A percentile compares a stretch with the other conserved stretches of the same genome.
These are phyloP conservation scores for Amphiprion ocellaris DNA, from an alignment of 2,113 vertebrate species.

Conservation along the genomic window DNA sequence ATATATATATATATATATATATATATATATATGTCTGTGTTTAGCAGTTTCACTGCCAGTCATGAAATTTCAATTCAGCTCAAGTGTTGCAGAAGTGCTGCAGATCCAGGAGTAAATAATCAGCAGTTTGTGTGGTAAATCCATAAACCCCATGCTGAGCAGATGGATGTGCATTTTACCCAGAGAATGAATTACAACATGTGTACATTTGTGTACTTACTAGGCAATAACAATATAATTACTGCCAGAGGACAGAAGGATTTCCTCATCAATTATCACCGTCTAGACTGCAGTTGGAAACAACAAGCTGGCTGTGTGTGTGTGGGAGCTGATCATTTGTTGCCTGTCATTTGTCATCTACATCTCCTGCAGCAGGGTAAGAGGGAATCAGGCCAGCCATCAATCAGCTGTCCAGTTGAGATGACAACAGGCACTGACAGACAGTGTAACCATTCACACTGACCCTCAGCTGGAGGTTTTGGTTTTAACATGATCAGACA, in stretches of 20 bases:
- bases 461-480: neutral
- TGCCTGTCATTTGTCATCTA: constrained; percentile 19
- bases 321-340: constrained; percentile 6
- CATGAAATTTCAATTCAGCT: neutral
- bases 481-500: neutral
- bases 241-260: constrained; percentile 2
- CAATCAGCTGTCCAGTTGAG: constrained; percentile 24
- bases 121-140: constrained; percentile 17
- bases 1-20: too few relatives aligned
- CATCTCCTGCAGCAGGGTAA: neutral
- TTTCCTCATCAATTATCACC: neutral
- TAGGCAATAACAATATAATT: constrained; percentile 17
- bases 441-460: neutral
- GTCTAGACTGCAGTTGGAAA: neutral
- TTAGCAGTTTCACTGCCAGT: neutral
- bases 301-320: neutral
- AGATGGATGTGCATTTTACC: constrained; percentile 14
- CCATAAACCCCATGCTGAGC: constrained; percentile 23
- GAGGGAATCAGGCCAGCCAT: neutral
- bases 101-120: constrained; percentile 30
- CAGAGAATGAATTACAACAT: constrained; percentile 11
- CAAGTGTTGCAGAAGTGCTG: neutral
- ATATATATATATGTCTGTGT: too few relatives aligned
- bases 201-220: neutral
- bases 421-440: constrained; percentile 5